Evolutionary conservation across 1,140 invertebrate species (phyloP).

Genomic region (Dryas iulia): DNA sequence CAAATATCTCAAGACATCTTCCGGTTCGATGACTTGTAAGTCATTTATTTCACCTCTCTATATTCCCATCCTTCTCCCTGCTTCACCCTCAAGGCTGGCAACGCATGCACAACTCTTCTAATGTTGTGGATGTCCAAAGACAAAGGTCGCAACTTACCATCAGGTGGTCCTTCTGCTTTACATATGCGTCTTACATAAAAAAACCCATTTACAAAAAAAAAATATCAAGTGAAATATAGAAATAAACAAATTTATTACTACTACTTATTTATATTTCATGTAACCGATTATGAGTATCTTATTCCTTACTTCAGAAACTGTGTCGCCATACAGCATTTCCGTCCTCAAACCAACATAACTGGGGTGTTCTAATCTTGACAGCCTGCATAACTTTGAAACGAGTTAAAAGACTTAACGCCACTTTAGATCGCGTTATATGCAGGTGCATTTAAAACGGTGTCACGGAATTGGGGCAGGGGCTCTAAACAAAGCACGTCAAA

Average conservation of each 20-base stretch:
- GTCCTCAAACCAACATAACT: neutral
- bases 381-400: constrained; percentile 2
- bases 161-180: too few species aligned
- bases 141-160: too few species aligned
- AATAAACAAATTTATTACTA: neutral
- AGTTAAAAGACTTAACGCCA: constrained; percentile 17
- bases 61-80: too few species aligned
- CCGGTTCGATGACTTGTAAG: too few species aligned
- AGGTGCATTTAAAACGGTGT: constrained; percentile 20
- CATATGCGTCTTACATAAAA: too few species aligned
- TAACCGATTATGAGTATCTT: neutral
- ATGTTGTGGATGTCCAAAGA: too few species aligned
- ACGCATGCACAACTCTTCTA: too few species aligned
- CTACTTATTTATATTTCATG: neutral
- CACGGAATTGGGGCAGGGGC: constrained; percentile 29
- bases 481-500: constrained; percentile 31
- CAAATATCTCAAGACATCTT: too few species aligned
- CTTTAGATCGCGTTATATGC: constrained; percentile 12
- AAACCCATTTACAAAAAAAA: too few species aligned
- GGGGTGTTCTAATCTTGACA: constrained; percentile 5
- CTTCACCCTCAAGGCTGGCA: too few species aligned
- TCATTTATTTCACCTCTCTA: too few species aligned
- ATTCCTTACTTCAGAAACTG: neutral
- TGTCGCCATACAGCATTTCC: constrained; percentile 1
- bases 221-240: too few species aligned